Evolutionary conservation across 1,140 invertebrate species (phyloP).

Genomic region (Caenorhabditis tropicalis): DNA sequence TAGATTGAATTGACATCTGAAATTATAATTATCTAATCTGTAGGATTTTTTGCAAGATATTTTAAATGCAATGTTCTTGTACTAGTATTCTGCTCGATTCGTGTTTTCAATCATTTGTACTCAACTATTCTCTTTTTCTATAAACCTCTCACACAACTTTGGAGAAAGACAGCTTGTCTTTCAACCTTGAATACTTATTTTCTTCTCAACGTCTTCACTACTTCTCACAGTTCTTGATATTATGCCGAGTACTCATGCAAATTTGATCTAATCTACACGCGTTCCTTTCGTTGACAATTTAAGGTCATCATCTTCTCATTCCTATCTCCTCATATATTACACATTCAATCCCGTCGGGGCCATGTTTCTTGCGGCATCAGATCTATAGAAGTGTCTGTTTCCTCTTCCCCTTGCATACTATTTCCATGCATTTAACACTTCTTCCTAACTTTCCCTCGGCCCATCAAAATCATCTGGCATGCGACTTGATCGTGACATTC

Average conservation of each 20-base stretch:
- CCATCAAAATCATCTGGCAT: background rate
- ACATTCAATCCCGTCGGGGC: background rate
- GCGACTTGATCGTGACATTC: background rate
- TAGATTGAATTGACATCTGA: slow-evolving; percentile 84
- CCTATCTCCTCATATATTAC: slow-evolving; percentile 5
- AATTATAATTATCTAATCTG: too few relatives aligned
- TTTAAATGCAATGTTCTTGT: too few relatives aligned
- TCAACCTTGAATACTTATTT: background rate
- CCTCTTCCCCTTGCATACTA: background rate
- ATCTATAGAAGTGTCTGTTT: background rate
- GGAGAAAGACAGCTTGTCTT: background rate
- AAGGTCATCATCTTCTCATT: background rate
- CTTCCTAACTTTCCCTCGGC: background rate
- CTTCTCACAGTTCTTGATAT: background rate
- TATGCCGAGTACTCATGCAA: slow-evolving; percentile 21
- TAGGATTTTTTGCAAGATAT: too few relatives aligned
- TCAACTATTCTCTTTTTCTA: background rate
- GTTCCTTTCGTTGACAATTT: background rate
- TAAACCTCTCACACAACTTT: background rate
- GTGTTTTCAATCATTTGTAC: background rate
- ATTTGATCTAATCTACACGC: slow-evolving; percentile 16
- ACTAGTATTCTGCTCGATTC: background rate
- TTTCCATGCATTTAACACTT: background rate
- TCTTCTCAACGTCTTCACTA: slow-evolving; percentile 1
- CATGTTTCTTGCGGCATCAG: background rate